Base-by-base conservation (phyloP, 2,113 vertebrate genomes). In the Parotia lawesii region DNA sequence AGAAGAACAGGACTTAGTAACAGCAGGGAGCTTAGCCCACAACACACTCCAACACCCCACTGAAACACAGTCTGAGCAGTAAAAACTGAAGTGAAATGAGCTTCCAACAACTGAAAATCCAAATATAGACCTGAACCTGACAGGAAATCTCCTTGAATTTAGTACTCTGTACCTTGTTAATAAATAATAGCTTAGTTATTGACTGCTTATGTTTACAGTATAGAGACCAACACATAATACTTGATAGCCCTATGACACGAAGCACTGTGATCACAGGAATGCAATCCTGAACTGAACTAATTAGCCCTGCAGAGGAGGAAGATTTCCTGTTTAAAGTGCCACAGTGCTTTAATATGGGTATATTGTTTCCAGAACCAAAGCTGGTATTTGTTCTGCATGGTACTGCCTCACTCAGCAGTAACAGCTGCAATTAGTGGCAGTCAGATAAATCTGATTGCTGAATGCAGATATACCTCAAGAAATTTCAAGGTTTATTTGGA, bases 171-270 rank as follows among this genome's bases (percentile, higher is more conserved):
- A 79, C 21, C 45, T 70, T 23, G 29, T 92, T 80, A 92, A 61
- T 85, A 95, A 95, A 71, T 76, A 80, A 83, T 73, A 94, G 15
- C 42, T 33, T 77, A 33, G 60, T 76, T 95, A 89, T 80, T 86
- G 93, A 84, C 76, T 86, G 42, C 51, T 90, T 89, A 50, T 77
- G 33, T 90, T 86, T 86, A 62, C 56, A 51, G 27, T 51, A 56
- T 74, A 70, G 42, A 86, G 72, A 77, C 86, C 91, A 62, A 74
- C 57, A 66, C 16, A 33, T 33, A 89, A 77, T 42, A 35, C 35
- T 86, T 92, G 79, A 94, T 93, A 94, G 64, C 24, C 79, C 20
- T 50, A 40, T 88, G 93, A 73, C 91, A 83, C 45, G 69, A 88
- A 86, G 66, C 50, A 70, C 35, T 77, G 31, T 85, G 50, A 92